Conservation (phyloP, 2,797 vertebrate species). For the Hozukius guyotensis region DNA sequence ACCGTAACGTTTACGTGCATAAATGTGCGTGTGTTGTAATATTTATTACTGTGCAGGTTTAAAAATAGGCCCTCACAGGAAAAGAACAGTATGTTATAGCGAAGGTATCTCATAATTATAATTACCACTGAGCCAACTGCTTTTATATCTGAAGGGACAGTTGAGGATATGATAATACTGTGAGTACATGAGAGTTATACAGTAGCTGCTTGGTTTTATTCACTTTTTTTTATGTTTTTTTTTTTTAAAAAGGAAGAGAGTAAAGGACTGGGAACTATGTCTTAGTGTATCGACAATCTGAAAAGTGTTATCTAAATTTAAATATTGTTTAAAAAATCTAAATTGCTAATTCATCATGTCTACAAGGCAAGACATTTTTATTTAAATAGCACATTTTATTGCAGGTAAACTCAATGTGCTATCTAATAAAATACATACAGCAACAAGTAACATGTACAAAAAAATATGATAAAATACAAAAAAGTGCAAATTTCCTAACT, state of each 20-base stretch:
- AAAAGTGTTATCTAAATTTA: neutral
- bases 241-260: neutral
- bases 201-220: neutral
- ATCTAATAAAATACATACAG: neutral
- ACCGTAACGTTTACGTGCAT: rapidly evolving
- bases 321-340: neutral
- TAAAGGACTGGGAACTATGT: neutral
- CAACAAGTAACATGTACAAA: neutral
- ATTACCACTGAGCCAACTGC: neutral
- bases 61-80: neutral
- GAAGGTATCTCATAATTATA: neutral
- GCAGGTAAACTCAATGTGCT: neutral
- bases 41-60: neutral
- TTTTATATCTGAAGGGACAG: neutral
- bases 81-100: neutral
- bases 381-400: neutral
- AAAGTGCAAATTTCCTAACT: neutral
- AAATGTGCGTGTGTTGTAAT: too few relatives aligned
- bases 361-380: neutral
- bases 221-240: too few relatives aligned
- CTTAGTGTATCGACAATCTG: neutral
- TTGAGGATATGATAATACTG: too few relatives aligned
- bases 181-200: too few relatives aligned
- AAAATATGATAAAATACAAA: neutral
- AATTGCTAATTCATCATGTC: neutral